Base-by-base conservation (phyloP, 2,113 vertebrate genomes). In the Phalacrocorax aristotelis region DNA sequence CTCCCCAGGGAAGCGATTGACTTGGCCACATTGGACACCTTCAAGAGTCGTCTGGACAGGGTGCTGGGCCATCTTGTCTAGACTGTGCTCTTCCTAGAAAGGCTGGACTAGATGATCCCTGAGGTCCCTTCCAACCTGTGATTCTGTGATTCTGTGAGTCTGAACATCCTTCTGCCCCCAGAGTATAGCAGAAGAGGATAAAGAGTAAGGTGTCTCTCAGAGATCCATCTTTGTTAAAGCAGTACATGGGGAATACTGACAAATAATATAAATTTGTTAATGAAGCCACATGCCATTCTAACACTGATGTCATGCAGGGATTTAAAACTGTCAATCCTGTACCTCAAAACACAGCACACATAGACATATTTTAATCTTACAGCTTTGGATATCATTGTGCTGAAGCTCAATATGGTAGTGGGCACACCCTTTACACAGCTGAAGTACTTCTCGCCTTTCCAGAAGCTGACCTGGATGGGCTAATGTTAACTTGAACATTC, bases 361-460 rank as follows among this genome's bases (percentile, higher is more conserved):
- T 4, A 65, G 32, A 10, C 5, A 14, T 30, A 58, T 58, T 93
- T 71, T 71, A 38, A 27, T 48, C 10, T 46, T 57, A 27, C 0
- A 36, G 9, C 9, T 78, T 69, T 85, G 12, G 5, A 23, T 74
- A 46, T 29, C 7, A 11, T 13, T 17, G 3, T 60, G 49, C 20
- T 69, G 27, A 51, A 72, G 10, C 32, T 72, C 0, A 0, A 20
- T 23, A 55, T 20, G 36, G 25, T 34, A 75, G 32, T 4, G 26
- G 2, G 6, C 25, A 64, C 10, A 9, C 3, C 13, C 21, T 68
- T 75, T 80, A 14, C 25, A 40, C 20, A 86, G 40, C 16, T 86
- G 32, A 57, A 55, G 29, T 38, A 29, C 10, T 2, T 71, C 23
- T 62, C 71, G 11, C 9, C 0, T 1, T 71, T 49, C 10, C 20